A percentile compares a stretch with the other conserved stretches of the same genome.
These are phyloP conservation scores for Furcula furcula DNA, from an alignment of 2,888 invertebrate species.

Conservation along the genomic window DNA sequence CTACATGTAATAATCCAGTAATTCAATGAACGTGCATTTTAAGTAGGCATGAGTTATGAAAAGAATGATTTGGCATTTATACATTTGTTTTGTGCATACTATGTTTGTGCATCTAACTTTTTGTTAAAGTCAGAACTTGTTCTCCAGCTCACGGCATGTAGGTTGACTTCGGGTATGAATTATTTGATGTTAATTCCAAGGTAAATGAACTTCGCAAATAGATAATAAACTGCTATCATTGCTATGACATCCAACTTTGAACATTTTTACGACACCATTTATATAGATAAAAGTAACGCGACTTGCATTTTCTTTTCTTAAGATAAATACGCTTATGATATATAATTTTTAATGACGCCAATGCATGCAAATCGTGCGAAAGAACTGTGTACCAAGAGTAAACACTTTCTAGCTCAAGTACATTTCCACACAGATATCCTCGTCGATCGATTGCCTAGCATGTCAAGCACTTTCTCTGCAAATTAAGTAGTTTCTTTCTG, in stretches of 20 bases:
- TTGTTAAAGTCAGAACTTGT: no score
- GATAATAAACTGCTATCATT: conserved; percentile 1
- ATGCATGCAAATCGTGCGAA: conserved; percentile 21
- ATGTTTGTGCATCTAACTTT: no score
- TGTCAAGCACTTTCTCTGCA: conserved; percentile 51
- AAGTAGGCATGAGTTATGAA: no score
- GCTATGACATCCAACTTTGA: conserved; percentile 3
- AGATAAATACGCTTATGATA: conserved; percentile 17
- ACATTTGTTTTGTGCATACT: no score
- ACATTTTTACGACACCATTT: conserved; percentile 8
- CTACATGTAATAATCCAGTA: no score
- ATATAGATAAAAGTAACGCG: conserved; percentile 1
- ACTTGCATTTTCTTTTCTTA: conserved; percentile 6
- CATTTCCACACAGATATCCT: conserved; percentile 40
- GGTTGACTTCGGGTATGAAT: no score
- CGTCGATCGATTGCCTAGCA: conserved; percentile 53
- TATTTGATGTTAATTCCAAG: not conserved
- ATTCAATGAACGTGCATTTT: no score
- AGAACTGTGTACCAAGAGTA: conserved; percentile 19
- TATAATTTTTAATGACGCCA: conserved; percentile 30
- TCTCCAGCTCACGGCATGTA: no score
- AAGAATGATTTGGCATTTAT: no score
- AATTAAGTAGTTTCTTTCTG: conserved; percentile 51
- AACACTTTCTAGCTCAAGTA: conserved; percentile 31
- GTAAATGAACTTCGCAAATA: not conserved